These are phyloP conservation scores for Pristionchus exspectatus DNA, from an alignment of 2,888 invertebrate genomes.

Conservation along the genomic window DNA sequence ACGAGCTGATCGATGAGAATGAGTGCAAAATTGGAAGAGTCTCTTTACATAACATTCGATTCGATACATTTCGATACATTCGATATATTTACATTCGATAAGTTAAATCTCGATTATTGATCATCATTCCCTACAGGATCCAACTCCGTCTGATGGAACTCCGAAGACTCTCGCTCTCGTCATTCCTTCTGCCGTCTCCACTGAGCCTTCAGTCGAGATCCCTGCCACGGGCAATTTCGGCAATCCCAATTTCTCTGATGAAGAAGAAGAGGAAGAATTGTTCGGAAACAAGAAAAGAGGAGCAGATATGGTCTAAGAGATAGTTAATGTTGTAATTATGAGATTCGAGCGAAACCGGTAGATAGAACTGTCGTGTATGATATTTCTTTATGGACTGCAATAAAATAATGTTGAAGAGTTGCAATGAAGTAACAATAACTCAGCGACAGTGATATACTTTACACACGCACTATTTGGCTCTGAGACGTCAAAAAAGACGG, in stretches of 20 bases:
- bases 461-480: too few species aligned
- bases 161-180: conserved; percentile 50
- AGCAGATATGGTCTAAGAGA: not conserved
- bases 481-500: too few species aligned
- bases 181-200: conserved; percentile 28
- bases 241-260: conserved; percentile 53
- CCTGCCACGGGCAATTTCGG: conserved; percentile 48
- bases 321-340: not conserved
- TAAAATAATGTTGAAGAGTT: not conserved
- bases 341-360: conserved; percentile 20
- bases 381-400: not conserved
- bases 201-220: conserved; percentile 1
- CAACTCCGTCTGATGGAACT: not conserved
- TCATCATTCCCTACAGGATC: conserved; percentile 16
- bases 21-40: too few species aligned
- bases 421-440: too few species aligned
- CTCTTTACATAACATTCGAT: too few species aligned
- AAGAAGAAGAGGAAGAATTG: conserved; percentile 51
- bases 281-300: conserved; percentile 22
- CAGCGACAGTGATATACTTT: too few species aligned
- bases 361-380: not conserved
- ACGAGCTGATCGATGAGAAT: too few species aligned
- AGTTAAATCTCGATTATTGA: not conserved
- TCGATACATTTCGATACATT: too few species aligned
- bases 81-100: too few species aligned